phyloP scores from a whole-genome alignment of 1,140 invertebrate species.

The Heliconius eleuchia region DNA sequence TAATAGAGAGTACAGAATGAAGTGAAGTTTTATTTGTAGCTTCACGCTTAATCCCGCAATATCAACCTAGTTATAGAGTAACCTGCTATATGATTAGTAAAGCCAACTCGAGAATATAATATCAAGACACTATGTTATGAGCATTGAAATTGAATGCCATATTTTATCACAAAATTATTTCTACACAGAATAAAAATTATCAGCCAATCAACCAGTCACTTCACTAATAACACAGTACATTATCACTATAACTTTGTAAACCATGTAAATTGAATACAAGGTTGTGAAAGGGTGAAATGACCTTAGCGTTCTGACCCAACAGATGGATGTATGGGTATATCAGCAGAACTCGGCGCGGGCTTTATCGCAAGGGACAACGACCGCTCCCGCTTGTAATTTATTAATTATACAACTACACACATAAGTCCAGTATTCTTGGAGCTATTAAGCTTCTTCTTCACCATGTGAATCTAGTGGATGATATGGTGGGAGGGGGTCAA shows the following conservation, averaged over 20 bases:
- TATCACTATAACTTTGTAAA: not conserved
- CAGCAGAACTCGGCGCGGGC: slow-evolving; percentile 59
- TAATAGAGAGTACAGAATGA: too few species aligned
- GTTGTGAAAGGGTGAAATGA: slow-evolving; percentile 64
- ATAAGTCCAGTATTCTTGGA: slow-evolving; percentile 56
- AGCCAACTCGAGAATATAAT: too few species aligned
- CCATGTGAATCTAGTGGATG: slow-evolving; percentile 9
- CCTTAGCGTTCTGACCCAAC: slow-evolving; percentile 65
- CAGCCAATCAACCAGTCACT: not conserved
- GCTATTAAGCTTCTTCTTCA: slow-evolving; percentile 23
- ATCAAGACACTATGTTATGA: too few species aligned
- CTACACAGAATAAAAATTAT: not conserved
- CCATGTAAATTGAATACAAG: slow-evolving; percentile 44
- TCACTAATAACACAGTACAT: not conserved
- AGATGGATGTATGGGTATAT: slow-evolving; percentile 59
- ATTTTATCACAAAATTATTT: too few species aligned
- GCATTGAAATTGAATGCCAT: too few species aligned
- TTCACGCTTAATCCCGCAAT: too few species aligned
- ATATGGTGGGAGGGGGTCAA: slow-evolving; percentile 20
- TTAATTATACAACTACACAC: slow-evolving; percentile 74
- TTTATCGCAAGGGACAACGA: slow-evolving; percentile 73
- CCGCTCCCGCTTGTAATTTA: slow-evolving; percentile 71
- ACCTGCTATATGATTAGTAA: too few species aligned
- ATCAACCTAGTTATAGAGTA: too few species aligned
- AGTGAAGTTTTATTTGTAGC: too few species aligned